Percentiles rank a stretch among this genome's conserved stretches.
These are phyloP conservation scores for Zaprionus taronus DNA, from an alignment of 1,140 invertebrate genomes.

Conservation along the genomic window DNA sequence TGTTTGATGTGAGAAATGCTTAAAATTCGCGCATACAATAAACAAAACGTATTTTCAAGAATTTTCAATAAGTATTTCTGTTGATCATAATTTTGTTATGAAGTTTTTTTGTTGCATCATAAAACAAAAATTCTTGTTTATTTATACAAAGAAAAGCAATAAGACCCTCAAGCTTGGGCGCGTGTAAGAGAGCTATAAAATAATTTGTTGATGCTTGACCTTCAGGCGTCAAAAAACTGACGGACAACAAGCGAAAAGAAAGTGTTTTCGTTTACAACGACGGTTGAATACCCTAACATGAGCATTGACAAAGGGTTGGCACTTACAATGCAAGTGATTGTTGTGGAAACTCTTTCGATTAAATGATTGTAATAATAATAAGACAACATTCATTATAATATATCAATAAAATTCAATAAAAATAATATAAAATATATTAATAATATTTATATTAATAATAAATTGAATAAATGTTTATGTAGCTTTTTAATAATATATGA, in stretches of 20 bases:
- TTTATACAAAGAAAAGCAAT: not conserved
- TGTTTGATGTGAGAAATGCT: not conserved
- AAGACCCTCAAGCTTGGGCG: not conserved
- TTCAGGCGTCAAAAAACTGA: not conserved
- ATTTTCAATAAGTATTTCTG: not conserved
- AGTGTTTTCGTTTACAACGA: not conserved
- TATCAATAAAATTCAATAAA: not conserved
- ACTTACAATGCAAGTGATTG: not conserved
- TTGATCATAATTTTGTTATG: not conserved
- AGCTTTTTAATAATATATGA: no score
- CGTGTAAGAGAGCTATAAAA: not conserved
- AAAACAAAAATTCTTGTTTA: not conserved
- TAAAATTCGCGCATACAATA: no score
- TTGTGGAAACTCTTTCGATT: not conserved
- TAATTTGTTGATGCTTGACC: not conserved
- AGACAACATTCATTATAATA: not conserved
- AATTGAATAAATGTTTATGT: not conserved
- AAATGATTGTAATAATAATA: not conserved
- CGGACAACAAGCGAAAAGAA: not conserved
- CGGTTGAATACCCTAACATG: not conserved
- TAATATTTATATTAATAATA: not conserved
- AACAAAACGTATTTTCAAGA: not conserved
- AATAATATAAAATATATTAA: no score
- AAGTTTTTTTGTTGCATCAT: not conserved
- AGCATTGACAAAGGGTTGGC: no score